phyloP scores from a whole-genome alignment of 2,113 vertebrate genomes.

The Poecilia latipinna region DNA sequence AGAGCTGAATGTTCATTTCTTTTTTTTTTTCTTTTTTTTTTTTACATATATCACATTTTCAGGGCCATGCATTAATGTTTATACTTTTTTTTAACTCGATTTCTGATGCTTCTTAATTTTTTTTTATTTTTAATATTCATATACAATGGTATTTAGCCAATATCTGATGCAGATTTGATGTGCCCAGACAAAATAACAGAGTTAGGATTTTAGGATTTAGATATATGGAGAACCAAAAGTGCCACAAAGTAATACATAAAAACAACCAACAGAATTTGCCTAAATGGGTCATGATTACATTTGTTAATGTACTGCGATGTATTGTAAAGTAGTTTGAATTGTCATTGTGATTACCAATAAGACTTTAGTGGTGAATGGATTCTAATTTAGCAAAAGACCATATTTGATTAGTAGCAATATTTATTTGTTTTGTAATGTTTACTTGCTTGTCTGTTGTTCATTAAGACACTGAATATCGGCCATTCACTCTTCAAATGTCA shows the following conservation, averaged over 20 bases:
- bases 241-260: neutral
- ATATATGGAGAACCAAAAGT: neutral
- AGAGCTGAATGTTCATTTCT: neutral
- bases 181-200: slow-evolving; percentile 26
- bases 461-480: too few relatives aligned
- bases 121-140: neutral
- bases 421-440: neutral
- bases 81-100: neutral
- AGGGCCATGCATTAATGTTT: slow-evolving; percentile 19
- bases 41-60: neutral
- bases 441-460: neutral
- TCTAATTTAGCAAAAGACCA: neutral
- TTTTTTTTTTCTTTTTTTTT: too few relatives aligned
- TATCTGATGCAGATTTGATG: neutral
- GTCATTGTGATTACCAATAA: neutral
- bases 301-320: neutral
- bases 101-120: neutral
- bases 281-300: neutral
- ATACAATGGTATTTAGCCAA: slow-evolving; percentile 1
- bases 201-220: neutral
- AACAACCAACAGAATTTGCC: neutral
- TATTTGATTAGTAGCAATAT: neutral
- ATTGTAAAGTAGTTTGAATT: neutral
- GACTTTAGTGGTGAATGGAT: neutral
- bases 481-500: too few relatives aligned